Evolutionary conservation across 2,888 invertebrate species (phyloP), one percentile per base, ranked within the genome.

Genomic region (Buathra laborator): DNA sequence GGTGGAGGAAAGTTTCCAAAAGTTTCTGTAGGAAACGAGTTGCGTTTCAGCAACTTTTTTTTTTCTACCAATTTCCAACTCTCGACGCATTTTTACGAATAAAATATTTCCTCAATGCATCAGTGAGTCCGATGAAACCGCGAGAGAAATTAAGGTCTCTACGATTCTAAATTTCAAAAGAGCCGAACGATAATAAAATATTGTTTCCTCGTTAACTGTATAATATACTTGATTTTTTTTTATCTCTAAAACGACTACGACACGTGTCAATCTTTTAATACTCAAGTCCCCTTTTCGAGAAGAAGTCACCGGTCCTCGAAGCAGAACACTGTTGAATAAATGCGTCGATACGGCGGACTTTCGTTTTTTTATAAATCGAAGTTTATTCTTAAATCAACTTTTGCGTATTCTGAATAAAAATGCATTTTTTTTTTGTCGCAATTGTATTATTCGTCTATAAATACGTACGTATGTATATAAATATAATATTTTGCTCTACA

Each of bases 341-440:
- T 4, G 24, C 56, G 56, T 56, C 19, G 56, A 24, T 19, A 7
- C 24, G 12, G 19, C 56, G 19, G 19, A 19, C 37, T 37, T 37
- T 37, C 37, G 37, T 37, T 37, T 37, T 56, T 56, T 56, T 12
- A 10, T 24, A 56, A 24, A 24, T 24, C 56, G 24, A 4, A 56
- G 19, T 56, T 19, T 56, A 56, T 56, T 24, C 24, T 37, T 19
- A 56, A 56, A 56, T 5, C 24, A 56, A 56, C 3, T 56, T 56
- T 24, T 24, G 56, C 56, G 24, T 10, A 19, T 56, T 56, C 10
- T 10, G 24, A 44, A 48, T 59, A 56, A 53, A 79, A 59, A 46
- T 76, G 67, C 51, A 51, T 72, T 24, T 19, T 56, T 70, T 62
- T 46, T 16, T 66, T 82, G 59, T 67, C 56, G 29, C 19, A 66